phyloP scores from a whole-genome alignment of 2,797 vertebrate genomes.

The Phataginus tetradactyla region DNA sequence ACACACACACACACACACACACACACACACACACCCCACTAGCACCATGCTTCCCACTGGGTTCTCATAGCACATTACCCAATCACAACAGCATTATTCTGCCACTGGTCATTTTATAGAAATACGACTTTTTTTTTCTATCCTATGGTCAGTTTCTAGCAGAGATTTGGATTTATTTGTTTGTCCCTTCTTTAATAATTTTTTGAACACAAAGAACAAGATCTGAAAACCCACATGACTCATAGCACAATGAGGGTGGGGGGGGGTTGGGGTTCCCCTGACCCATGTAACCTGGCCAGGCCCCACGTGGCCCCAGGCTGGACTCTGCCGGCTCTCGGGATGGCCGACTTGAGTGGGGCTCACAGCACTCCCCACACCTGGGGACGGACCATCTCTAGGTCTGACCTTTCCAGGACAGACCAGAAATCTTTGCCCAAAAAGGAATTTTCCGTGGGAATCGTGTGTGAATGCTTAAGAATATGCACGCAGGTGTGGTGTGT shows the following conservation, averaged over 20 bases:
- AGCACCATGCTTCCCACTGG: too few relatives aligned
- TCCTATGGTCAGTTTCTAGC: background rate
- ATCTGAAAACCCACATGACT: background rate
- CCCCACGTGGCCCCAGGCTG: background rate
- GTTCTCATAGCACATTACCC: fast-evolving
- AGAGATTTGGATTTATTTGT: background rate
- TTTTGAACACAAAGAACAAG: background rate
- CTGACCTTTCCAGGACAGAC: background rate
- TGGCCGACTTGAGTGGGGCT: background rate
- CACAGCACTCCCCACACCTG: background rate
- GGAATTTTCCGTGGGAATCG: background rate
- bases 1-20: background rate
- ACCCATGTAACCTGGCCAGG: background rate
- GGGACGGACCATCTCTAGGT: too few relatives aligned
- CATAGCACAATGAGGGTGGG: fast-evolving
- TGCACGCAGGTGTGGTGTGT: fast-evolving
- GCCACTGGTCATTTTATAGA: background rate
- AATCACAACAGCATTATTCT: too few relatives aligned
- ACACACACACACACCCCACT: background rate
- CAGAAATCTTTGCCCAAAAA: background rate
- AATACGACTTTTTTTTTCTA: too few relatives aligned
- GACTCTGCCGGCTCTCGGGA: background rate
- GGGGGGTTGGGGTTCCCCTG: fast-evolving
- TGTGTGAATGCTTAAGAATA: background rate
- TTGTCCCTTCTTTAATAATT: background rate